Conservation (phyloP, 2,797 vertebrate genomes). For the Erethizon dorsatum region DNA sequence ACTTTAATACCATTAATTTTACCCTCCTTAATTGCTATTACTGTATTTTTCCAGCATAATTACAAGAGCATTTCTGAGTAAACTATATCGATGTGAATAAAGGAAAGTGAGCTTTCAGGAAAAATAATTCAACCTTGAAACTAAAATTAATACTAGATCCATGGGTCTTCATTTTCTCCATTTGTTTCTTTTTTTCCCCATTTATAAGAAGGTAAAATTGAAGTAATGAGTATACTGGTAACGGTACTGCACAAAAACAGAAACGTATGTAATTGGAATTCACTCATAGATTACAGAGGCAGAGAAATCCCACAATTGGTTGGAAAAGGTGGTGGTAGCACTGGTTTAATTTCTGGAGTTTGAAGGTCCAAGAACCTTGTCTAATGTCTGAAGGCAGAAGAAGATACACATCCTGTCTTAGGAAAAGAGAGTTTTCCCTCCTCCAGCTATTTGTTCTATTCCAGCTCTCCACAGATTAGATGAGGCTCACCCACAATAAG, state of each 20-base stretch:
- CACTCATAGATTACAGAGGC: neutral
- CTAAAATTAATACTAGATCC: neutral
- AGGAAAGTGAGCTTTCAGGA: neutral
- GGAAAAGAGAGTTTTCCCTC: neutral
- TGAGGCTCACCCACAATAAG: neutral
- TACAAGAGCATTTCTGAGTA: neutral
- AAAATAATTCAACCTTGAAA: conserved; percentile 32
- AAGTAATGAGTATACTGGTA: neutral
- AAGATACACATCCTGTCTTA: neutral
- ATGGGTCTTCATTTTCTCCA: neutral
- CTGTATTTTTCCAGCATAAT: neutral
- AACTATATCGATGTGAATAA: neutral
- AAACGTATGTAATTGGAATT: neutral
- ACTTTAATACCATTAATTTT: neutral
- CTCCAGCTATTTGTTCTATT: neutral
- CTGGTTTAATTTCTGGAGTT: neutral
- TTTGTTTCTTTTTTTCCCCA: neutral
- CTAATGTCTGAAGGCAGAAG: neutral
- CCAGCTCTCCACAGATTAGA: neutral
- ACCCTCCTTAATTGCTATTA: neutral
- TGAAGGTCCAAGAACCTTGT: neutral
- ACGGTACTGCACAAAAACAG: neutral
- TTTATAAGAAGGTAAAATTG: conserved; percentile 42
- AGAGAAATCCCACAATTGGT: neutral
- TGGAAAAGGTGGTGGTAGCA: neutral